Evolutionary conservation across 2,888 invertebrate genomes (phyloP).

Genomic region (Pseudeuparius sepicola): DNA sequence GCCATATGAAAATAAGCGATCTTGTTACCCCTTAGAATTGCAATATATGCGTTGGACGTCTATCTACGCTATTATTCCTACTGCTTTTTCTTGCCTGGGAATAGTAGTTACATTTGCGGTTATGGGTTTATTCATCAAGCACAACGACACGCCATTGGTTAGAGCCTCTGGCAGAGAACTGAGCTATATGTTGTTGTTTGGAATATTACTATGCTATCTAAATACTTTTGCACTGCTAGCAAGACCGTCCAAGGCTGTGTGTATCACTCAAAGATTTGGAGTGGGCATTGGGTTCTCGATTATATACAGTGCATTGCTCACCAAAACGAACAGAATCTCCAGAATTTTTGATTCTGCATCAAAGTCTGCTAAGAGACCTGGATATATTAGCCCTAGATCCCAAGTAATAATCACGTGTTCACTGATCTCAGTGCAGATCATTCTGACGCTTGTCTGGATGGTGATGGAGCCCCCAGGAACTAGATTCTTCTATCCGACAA

Average conservation of each 20-base stretch:
- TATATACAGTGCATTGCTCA: slow-evolving; percentile 54
- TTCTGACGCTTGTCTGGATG: slow-evolving; percentile 55
- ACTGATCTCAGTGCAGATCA: slow-evolving; percentile 44
- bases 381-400: slow-evolving; percentile 55
- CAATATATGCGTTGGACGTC: slow-evolving; percentile 58
- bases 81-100: slow-evolving; percentile 51
- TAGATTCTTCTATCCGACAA: slow-evolving; percentile 45
- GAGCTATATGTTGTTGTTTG: slow-evolving; percentile 51
- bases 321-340: slow-evolving; percentile 55
- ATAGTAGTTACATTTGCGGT: slow-evolving; percentile 50
- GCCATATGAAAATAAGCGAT: slow-evolving; percentile 51
- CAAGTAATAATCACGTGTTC: slow-evolving; percentile 47
- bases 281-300: slow-evolving; percentile 57
- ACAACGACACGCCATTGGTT: slow-evolving; percentile 57
- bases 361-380: slow-evolving; percentile 50
- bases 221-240: slow-evolving; percentile 53
- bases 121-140: slow-evolving; percentile 50
- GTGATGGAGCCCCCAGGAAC: slow-evolving; percentile 55
- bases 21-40: slow-evolving; percentile 51
- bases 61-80: slow-evolving; percentile 53
- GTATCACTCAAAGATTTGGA: slow-evolving; percentile 52
- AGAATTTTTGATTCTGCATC: slow-evolving; percentile 55
- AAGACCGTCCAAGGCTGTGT: slow-evolving; percentile 46
- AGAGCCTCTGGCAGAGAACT: slow-evolving; percentile 53
- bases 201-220: slow-evolving; percentile 51